These are phyloP conservation scores for Oxygymnocypris stewartii DNA, from an alignment of 2,113 vertebrate genomes.

Conservation along the genomic window DNA sequence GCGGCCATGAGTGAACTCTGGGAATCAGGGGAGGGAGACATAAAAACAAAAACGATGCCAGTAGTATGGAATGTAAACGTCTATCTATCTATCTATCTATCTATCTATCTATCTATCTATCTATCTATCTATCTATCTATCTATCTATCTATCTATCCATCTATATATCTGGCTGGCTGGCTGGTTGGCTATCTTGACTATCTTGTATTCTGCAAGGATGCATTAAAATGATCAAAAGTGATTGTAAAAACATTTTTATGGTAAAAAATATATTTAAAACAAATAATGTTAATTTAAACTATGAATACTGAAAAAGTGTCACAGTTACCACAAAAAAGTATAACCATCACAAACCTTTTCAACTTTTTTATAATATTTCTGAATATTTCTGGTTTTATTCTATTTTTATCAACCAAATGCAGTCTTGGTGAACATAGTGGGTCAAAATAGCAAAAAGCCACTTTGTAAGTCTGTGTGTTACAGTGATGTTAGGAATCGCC, in stretches of 20 bases:
- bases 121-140: background rate
- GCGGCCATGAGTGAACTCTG: constrained; percentile 58
- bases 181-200: no score
- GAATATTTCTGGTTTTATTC: background rate
- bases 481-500: background rate
- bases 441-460: background rate
- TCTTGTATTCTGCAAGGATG: background rate
- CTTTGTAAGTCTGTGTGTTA: background rate
- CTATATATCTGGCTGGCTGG: background rate
- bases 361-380: background rate
- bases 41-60: constrained; percentile 48
- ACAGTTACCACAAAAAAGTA: background rate
- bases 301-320: background rate
- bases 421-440: background rate
- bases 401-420: background rate
- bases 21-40: constrained; percentile 45
- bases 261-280: background rate
- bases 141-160: background rate
- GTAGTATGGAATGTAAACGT: constrained; percentile 56
- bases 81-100: background rate
- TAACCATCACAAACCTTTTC: background rate
- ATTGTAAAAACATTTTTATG: background rate
- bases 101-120: background rate
- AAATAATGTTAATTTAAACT: background rate
- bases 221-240: background rate